Percentiles rank a stretch among this genome's conserved stretches.
Evolutionary conservation across 2,888 invertebrate genomes (phyloP).

Genomic region (Platypus cylindrus): DNA sequence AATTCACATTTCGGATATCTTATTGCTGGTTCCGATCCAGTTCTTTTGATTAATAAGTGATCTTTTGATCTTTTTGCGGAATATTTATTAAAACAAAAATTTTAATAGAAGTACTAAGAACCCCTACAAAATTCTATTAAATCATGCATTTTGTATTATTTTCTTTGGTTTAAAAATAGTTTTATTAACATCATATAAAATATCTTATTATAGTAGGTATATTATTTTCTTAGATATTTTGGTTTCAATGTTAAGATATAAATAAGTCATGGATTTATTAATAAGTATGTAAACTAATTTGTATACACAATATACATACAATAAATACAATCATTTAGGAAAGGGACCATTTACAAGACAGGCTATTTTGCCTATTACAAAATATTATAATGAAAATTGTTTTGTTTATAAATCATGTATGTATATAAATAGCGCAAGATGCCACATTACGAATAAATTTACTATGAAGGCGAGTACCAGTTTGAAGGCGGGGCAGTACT

Average conservation of each 20-base stretch:
- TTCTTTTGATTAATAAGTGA: too few relatives aligned
- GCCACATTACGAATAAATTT: constrained; percentile 9
- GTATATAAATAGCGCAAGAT: constrained; percentile 2
- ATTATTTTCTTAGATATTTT: constrained; percentile 1
- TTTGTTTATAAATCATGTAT: too few relatives aligned
- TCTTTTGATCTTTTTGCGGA: too few relatives aligned
- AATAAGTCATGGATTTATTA: neutral
- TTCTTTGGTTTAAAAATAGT: constrained; percentile 32
- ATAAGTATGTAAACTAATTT: constrained; percentile 4
- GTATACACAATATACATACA: constrained; percentile 10
- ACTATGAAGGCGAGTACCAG: constrained; percentile 38
- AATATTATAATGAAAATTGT: constrained; percentile 1
- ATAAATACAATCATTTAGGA: constrained; percentile 7
- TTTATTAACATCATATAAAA: constrained; percentile 30
- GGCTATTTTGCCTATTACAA: constrained; percentile 1
- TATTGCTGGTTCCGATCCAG: too few relatives aligned
- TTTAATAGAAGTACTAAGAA: too few relatives aligned
- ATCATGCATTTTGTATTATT: constrained; percentile 25
- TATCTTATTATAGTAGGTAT: neutral
- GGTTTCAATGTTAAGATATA: neutral
- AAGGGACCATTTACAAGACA: constrained; percentile 1
- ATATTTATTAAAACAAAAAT: too few relatives aligned
- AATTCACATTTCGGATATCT: too few relatives aligned
- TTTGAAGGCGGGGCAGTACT: constrained; percentile 35
- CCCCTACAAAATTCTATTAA: constrained; percentile 5